Base-by-base conservation (phyloP, 2,113 vertebrate species). In the Cynopterus brachyotis region DNA sequence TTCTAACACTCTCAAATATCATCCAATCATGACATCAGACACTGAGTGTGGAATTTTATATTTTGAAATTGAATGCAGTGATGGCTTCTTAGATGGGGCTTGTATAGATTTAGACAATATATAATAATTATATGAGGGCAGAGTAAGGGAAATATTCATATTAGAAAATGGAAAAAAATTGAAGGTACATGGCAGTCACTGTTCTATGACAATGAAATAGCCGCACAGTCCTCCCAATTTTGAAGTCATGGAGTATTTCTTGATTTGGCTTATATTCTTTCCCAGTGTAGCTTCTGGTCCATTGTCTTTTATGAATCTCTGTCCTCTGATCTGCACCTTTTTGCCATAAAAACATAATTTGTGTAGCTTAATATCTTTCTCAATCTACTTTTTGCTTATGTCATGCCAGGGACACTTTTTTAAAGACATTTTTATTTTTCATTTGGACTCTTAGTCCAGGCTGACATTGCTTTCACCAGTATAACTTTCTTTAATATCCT, bases 151-250 rank as follows among this genome's bases (percentile, higher is more conserved):
- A 15, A 26, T 12, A 12, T 47, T 47, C 11, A 47, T 47, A 81
- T 42, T 37, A 93, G 22, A 88, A 83, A 81, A 60, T 53, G 16
- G 26, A 2, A 13, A 40, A 40, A 55, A 62, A 87, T 62, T 9
- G 2, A 1, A 82, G 12, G 0, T 60, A 24, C 1, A 16, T 20
- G 13, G 13, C 0, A 72, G 12, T 17, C 45, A 66, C 12, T 57
- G 0, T 42, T 32, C 1, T 26, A 53, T 37, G 69, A 3, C 9
- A 78, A 62, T 55, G 19, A 35, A 47, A 3, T 11, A 72, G 3
- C 19, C 19, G 28, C n/a, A 78, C 1, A 13, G 20, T 37, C 16
- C 24, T 76, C 9, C 28, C 17, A 62, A 28, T 47, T 69, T 16
- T 40, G 32, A 26, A 91, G 20, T 42, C 11, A 60, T 55, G 7